Evolutionary conservation across 2,888 invertebrate genomes (phyloP).

Genomic region (Altica lythri): DNA sequence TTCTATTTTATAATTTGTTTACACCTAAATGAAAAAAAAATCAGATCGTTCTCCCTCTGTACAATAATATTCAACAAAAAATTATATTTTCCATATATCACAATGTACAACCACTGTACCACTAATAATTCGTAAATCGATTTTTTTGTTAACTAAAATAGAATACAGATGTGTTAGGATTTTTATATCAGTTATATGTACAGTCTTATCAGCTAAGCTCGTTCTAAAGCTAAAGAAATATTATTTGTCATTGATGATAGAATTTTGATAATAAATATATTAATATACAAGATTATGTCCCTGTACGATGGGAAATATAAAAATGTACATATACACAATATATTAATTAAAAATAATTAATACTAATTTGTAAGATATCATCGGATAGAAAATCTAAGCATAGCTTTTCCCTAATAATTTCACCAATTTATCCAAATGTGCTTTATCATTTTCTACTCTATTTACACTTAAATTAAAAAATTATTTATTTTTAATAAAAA

Average conservation of each 20-base stretch:
- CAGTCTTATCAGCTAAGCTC: conserved; percentile 50
- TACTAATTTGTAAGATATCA: conserved; percentile 29
- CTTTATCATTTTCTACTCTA: no score
- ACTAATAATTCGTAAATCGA: conserved; percentile 49
- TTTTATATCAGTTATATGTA: conserved; percentile 43
- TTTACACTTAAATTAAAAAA: no score
- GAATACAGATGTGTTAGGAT: conserved; percentile 4
- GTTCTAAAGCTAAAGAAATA: conserved; percentile 41
- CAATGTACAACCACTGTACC: conserved; percentile 51
- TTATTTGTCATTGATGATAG: conserved; percentile 44
- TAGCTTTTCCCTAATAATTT: conserved; percentile 18
- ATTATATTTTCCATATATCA: conserved; percentile 47
- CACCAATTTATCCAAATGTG: conserved; percentile 8
- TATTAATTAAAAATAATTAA: conserved; percentile 37
- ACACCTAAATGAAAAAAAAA: background rate
- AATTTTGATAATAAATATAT: conserved; percentile 38
- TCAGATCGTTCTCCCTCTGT: background rate
- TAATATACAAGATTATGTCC: conserved; percentile 37
- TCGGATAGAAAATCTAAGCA: conserved; percentile 8
- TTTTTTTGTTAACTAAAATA: conserved; percentile 28
- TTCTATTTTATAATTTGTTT: no score
- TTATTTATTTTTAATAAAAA: no score
- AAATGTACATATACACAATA: conserved; percentile 45
- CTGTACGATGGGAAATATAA: conserved; percentile 27
- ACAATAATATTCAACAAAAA: conserved; percentile 19